Percentiles rank a stretch among this genome's conserved stretches.
Evolutionary conservation across 2,113 vertebrate genomes (phyloP).

Genomic region (Cyrtonyx montezumae): DNA sequence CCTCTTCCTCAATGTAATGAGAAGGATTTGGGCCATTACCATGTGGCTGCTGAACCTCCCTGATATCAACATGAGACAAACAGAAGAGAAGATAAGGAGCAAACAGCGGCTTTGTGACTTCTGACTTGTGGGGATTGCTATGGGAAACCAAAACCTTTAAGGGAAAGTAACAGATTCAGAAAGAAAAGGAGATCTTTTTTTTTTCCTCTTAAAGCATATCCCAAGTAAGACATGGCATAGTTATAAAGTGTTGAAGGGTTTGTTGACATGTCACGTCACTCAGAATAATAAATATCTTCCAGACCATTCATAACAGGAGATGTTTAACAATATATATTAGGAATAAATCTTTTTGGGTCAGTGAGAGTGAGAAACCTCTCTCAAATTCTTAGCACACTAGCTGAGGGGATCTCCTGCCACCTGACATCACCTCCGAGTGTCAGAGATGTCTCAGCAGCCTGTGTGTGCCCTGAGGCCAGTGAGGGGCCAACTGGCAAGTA

Average conservation of each 20-base stretch:
- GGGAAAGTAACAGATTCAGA: not conserved
- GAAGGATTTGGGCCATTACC: conserved; percentile 23
- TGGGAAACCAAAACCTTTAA: not conserved
- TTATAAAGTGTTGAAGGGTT: not conserved
- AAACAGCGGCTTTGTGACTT: not conserved
- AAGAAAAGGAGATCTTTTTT: not conserved
- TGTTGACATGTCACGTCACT: not conserved
- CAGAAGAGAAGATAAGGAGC: not conserved
- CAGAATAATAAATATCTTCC: not conserved
- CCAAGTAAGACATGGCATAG: not conserved
- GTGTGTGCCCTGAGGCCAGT: not conserved
- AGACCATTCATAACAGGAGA: not conserved
- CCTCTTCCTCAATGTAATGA: not conserved
- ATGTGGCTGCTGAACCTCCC: conserved; percentile 1
- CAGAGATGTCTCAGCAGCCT: not conserved
- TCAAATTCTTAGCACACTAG: not conserved
- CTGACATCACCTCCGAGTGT: not conserved
- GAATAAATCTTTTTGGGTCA: not conserved
- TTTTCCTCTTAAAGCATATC: not conserved
- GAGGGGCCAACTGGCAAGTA: not conserved
- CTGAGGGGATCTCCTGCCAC: not conserved
- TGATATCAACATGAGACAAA: not conserved
- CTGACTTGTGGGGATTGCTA: not conserved
- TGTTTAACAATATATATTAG: not conserved
- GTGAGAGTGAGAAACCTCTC: not conserved